phyloP scores from a whole-genome alignment of 2,888 invertebrate species.

The Imbricaverruca yamaguchii region DNA sequence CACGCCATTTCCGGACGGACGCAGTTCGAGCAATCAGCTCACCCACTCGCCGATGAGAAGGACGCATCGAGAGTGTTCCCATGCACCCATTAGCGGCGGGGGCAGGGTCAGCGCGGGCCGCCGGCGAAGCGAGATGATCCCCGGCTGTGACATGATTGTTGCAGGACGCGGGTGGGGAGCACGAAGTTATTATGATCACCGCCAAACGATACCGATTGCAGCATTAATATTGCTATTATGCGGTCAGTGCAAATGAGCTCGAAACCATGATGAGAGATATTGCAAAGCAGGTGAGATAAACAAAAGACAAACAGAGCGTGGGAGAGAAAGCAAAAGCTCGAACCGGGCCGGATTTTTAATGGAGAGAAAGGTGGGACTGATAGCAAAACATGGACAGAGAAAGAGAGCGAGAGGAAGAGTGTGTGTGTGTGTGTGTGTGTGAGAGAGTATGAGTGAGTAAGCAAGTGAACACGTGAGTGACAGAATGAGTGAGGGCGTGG shows the following conservation, averaged over 20 bases:
- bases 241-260: too few species aligned
- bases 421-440: neutral
- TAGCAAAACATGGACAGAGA: neutral
- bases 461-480: neutral
- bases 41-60: neutral
- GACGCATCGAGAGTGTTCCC: neutral
- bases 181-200: neutral
- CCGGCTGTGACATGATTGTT: neutral
- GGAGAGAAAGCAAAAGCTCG: neutral
- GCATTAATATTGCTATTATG: neutral
- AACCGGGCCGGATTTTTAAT: neutral
- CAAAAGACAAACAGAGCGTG: neutral
- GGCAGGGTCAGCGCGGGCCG: neutral
- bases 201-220: neutral
- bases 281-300: neutral
- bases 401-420: too few species aligned
- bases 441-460: too few species aligned
- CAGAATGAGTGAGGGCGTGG: neutral
- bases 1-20: neutral
- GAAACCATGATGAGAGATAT: neutral
- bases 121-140: neutral
- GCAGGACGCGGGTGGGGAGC: neutral
- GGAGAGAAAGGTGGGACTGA: neutral
- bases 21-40: neutral
- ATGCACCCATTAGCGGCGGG: neutral